Conservation (phyloP, 2,113 vertebrate species). For the Siphamia tubifer region DNA sequence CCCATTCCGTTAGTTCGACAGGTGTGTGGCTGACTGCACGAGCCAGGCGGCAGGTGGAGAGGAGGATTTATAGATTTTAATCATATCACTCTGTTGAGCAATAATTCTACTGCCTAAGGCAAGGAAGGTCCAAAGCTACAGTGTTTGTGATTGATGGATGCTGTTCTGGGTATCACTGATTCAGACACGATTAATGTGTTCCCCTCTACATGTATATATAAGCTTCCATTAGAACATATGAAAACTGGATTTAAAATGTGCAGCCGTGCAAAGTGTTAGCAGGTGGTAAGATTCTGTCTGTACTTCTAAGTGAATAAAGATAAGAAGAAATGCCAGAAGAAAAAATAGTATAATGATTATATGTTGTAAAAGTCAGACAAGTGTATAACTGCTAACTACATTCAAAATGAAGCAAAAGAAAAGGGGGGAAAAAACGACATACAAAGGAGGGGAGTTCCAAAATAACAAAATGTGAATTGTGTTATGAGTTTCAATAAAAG, state of each 20-base stretch:
- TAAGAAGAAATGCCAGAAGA: background rate
- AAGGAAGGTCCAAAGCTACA: constrained; percentile 33
- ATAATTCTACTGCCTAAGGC: constrained; percentile 69
- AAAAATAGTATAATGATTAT: background rate
- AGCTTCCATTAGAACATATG: background rate
- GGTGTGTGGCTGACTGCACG: constrained; percentile 71
- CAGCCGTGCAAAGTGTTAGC: background rate
- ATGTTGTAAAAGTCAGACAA: background rate
- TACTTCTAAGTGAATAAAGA: background rate
- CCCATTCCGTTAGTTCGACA: constrained; percentile 64
- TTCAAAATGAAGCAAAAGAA: no score
- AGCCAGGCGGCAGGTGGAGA: constrained; percentile 75
- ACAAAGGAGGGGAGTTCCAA: constrained; percentile 9
- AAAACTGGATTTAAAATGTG: background rate
- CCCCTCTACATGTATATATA: background rate
- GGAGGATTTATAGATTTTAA: constrained; percentile 80
- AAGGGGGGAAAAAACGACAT: background rate
- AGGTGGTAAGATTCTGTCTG: background rate
- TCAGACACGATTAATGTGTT: background rate
- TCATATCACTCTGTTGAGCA: constrained; percentile 71
- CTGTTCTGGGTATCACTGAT: constrained; percentile 15
- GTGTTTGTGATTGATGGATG: constrained; percentile 44
- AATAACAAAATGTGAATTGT: background rate
- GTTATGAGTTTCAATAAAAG: constrained; percentile 22
- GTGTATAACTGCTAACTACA: no score